Percentiles rank a stretch among this genome's conserved stretches.
Evolutionary conservation across 1,140 invertebrate genomes (phyloP).

Genomic region (Scaptomyza montana): DNA sequence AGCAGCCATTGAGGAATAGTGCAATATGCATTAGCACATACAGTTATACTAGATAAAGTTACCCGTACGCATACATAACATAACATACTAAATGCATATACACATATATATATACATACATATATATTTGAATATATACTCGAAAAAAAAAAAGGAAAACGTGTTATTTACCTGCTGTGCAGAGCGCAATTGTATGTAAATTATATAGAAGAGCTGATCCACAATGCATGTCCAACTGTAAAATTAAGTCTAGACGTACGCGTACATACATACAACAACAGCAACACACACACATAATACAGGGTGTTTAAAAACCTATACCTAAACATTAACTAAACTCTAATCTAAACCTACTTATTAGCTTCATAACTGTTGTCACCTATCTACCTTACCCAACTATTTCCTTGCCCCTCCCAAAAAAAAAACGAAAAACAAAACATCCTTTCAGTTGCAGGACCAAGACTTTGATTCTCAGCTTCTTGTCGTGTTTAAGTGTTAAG

Average conservation of each 20-base stretch:
- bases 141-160: constrained; percentile 41
- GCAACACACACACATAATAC: constrained; percentile 37
- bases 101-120: constrained; percentile 36
- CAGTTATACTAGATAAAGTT: constrained; percentile 34
- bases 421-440: not conserved
- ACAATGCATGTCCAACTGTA: constrained; percentile 81
- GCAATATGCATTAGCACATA: constrained; percentile 66
- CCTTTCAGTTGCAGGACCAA: constrained; percentile 51
- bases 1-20: constrained; percentile 76
- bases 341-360: constrained; percentile 56
- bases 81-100: constrained; percentile 16
- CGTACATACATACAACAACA: constrained; percentile 31
- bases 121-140: constrained; percentile 76
- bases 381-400: not conserved
- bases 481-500: constrained; percentile 79
- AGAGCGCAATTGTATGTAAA: constrained; percentile 82
- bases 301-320: constrained; percentile 52
- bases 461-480: constrained; percentile 63
- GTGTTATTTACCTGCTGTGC: constrained; percentile 83
- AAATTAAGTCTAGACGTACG: constrained; percentile 72
- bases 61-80: constrained; percentile 43
- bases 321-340: constrained; percentile 52
- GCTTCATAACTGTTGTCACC: constrained; percentile 66
- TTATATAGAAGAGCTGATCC: constrained; percentile 75
- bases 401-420: not conserved